Evolutionary conservation across 2,888 invertebrate genomes (phyloP), one percentile per base, ranked within the genome.

Genomic region (Rhyacophila evoluta): DNA sequence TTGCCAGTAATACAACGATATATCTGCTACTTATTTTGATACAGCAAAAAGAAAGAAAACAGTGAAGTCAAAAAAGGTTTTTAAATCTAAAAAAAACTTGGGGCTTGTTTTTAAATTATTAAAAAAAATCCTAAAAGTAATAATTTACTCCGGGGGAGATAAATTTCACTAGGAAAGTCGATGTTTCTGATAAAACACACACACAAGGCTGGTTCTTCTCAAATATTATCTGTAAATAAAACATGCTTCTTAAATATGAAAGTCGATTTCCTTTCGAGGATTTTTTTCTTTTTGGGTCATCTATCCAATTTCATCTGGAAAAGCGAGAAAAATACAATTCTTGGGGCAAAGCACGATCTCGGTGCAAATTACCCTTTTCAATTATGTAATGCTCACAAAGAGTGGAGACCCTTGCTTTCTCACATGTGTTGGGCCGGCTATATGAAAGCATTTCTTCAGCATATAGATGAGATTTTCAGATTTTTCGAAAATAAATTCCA

Each of bases 331-430:
- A 71, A 71, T 33, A 69, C 29, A 29, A 33, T 69, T 69, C 69
- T 28, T 11, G 8, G 33, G 36, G 71, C 71, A 36, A 15, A 71
- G 71, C 25, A 71, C 28, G 55, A 55, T 19, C 55, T 55, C 55
- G 55, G 55, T 36, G 71, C 25, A 39, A 77, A 77, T 77, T 77
- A 77, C 77, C 77, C 67, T 68, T 69, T 77, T 77, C 73, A 77
- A 77, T 77, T 77, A 77, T 77, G 77, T 77, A 77, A 73, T 73
- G 73, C 73, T 72, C 72, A 55, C 69, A 73, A 73, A 71, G 73
- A 67, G 55, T 25, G 19, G 55, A 25, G 25, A 55, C 55, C 55
- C 55, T 55, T 55, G 19, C 55, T 55, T 55, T 55, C 19, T 55
- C 55, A 55, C 55, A 55, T 55, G 25, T 55, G 29, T 6, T 33